phyloP scores from a whole-genome alignment of 2,797 vertebrate species.

The Xiphorhynchus erythropygius region DNA sequence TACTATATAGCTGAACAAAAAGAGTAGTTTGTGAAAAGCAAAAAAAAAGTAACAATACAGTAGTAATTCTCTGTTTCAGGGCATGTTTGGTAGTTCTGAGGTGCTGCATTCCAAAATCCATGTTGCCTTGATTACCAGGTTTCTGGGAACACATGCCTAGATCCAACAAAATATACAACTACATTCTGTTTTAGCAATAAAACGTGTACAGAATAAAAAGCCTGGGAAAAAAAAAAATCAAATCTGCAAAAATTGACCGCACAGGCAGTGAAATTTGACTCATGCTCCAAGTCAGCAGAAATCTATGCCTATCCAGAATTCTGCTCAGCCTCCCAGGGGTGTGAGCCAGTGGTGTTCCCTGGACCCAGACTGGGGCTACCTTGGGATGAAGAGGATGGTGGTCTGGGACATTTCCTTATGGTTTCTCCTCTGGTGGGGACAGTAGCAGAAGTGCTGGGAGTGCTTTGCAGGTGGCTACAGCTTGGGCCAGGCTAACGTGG shows the following conservation, averaged over 20 bases:
- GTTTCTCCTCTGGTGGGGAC: neutral
- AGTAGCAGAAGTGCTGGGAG: neutral
- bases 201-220: neutral
- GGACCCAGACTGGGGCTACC: neutral
- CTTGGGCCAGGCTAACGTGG: neutral
- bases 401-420: neutral
- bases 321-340: neutral
- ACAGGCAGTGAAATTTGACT: neutral
- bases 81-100: neutral
- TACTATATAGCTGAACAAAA: slow-evolving; percentile 32
- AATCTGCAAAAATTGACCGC: neutral
- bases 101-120: neutral
- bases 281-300: neutral
- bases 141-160: neutral
- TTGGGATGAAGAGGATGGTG: neutral
- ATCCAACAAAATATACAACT: neutral
- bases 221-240: neutral
- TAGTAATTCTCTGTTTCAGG: neutral
- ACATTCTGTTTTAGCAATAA: neutral
- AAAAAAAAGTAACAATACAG: neutral
- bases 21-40: slow-evolving; percentile 27
- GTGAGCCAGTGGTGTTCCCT: neutral
- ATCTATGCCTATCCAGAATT: neutral
- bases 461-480: neutral
- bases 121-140: neutral